Evolutionary conservation across 1,140 invertebrate species (phyloP).

Genomic region (Rhopalosiphum padi): DNA sequence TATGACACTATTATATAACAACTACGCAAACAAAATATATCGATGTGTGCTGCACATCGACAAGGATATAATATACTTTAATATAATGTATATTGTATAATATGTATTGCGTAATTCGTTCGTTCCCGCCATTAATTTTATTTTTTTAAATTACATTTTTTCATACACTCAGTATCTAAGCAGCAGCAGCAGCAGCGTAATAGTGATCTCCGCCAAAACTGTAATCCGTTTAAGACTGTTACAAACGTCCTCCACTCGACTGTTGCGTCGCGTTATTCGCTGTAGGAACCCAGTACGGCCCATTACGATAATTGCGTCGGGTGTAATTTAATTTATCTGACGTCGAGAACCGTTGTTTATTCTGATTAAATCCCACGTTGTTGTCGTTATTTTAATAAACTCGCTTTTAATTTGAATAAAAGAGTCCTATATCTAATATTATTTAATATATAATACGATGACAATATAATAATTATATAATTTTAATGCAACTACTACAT

Average conservation of each 20-base stretch:
- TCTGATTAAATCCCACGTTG: not conserved
- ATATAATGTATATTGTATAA: no score
- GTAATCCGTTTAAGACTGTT: not conserved
- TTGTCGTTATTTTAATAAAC: not conserved
- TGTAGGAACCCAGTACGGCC: not conserved
- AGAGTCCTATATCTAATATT: not conserved
- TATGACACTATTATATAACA: no score
- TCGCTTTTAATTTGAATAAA: not conserved
- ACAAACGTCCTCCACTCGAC: not conserved
- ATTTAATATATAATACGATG: not conserved
- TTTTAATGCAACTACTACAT: no score
- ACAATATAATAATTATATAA: not conserved
- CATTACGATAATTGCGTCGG: not conserved
- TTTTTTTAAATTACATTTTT: not conserved
- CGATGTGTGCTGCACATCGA: no score
- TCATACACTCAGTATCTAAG: not conserved
- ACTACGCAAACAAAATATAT: no score
- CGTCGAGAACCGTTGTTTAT: not conserved
- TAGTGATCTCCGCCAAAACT: not conserved
- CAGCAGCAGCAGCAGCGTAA: not conserved
- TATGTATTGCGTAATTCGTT: not conserved
- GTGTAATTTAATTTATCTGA: not conserved
- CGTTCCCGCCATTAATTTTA: not conserved
- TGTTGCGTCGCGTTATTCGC: not conserved
- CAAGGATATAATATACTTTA: no score